These are phyloP conservation scores for Mythimna pallens DNA, from an alignment of 2,888 invertebrate species.

Conservation along the genomic window DNA sequence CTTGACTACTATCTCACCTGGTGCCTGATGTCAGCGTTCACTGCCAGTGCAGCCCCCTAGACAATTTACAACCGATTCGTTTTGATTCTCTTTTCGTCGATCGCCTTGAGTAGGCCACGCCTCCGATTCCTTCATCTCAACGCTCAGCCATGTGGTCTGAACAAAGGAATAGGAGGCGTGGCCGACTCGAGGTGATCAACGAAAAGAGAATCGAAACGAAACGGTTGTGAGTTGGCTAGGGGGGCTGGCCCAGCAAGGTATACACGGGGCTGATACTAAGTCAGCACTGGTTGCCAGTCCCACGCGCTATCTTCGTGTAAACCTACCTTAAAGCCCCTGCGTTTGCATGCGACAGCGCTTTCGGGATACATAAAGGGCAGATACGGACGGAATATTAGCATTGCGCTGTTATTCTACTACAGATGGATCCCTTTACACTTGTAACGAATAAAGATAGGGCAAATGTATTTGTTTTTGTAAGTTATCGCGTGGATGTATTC, in stretches of 20 bases:
- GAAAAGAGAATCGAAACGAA: no score
- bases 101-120: no score
- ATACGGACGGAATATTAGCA: conserved; percentile 52
- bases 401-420: conserved; percentile 45
- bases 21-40: neutral
- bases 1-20: no score
- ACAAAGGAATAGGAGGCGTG: no score
- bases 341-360: conserved; percentile 60
- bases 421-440: conserved; percentile 47
- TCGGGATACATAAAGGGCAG: conserved; percentile 51
- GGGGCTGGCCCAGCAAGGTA: neutral
- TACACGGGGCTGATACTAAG: neutral
- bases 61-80: no score
- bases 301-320: conserved; percentile 2
- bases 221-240: neutral
- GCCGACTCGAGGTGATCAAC: no score
- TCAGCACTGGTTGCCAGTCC: neutral
- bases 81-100: no score
- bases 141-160: no score
- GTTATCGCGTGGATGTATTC: neutral
- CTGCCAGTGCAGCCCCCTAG: no score
- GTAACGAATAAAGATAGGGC: conserved; percentile 46
- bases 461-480: conserved; percentile 35
- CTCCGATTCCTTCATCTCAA: no score
- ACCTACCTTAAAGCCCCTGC: conserved; percentile 36